Evolutionary conservation across 2,797 vertebrate genomes (phyloP).

Genomic region (Betta splendens): DNA sequence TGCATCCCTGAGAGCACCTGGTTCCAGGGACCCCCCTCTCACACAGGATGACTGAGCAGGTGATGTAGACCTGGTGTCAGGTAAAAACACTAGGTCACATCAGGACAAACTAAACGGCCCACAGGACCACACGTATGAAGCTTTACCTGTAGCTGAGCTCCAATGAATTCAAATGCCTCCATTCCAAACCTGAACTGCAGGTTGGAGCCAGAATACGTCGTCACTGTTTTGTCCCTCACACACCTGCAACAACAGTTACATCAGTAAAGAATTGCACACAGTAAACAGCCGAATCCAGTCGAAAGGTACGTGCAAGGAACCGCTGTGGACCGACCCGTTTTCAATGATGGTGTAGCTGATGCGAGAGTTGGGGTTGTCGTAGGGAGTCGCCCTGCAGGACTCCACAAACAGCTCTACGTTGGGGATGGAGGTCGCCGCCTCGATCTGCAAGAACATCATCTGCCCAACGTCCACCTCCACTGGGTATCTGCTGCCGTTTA

Average conservation of each 20-base stretch:
- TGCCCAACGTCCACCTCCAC: constrained; percentile 58
- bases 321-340: no score
- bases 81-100: no score
- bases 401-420: constrained; percentile 69
- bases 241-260: constrained; percentile 43
- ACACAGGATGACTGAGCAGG: constrained; percentile 68
- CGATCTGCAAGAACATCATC: constrained; percentile 68
- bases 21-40: constrained; percentile 31
- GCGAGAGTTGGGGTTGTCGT: constrained; percentile 58
- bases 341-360: constrained; percentile 63
- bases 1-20: constrained; percentile 65
- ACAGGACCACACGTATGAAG: no score
- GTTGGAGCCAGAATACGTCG: constrained; percentile 42
- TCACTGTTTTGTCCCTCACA: constrained; percentile 50
- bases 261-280: not conserved
- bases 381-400: constrained; percentile 65
- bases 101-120: no score
- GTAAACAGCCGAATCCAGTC: no score
- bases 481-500: constrained; percentile 42
- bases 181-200: constrained; percentile 62
- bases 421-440: constrained; percentile 39
- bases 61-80: constrained; percentile 72
- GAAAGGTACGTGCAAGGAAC: no score
- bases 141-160: constrained; percentile 28
- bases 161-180: constrained; percentile 72